Evolutionary conservation across 92 coral and sea anemone species (phyloP), one percentile per base, ranked within the genome.

Genomic region (Umimayanthus kanabou): DNA sequence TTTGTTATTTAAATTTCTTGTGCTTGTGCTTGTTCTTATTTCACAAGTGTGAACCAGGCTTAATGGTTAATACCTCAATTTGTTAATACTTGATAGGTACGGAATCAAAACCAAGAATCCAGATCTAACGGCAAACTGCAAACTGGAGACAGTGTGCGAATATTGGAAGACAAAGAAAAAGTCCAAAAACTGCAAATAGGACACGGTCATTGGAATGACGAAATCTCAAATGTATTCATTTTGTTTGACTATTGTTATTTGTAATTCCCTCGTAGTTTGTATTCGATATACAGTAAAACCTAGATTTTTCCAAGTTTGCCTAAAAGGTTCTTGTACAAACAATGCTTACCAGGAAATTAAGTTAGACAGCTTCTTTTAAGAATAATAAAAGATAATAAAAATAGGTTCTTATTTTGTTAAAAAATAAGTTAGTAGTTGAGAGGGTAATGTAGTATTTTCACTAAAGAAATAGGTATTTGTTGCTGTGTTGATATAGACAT

Each of bases 141-240:
- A 43, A 9, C 30, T 77, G 81, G 83, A 50, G 83, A 79, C 67
- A 79, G 20, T 20, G 83, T 79, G 25, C 57, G 83, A 4, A 79
- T 79, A 79, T 15, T 79, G 58, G 83, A 25, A 25, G 69, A 53
- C 5, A 79, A 15, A 29, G 83, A 53, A 79, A 26, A 5, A 11
- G 81, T 77, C 61, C 14, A 39, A n/a, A 26, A 77, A 64, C 81
- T 77, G 8, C 81, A 79, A 79, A 13, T 8, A 23, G 83, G 83
- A n/a, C 83, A 79, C 45, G 83, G 83, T 26, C 66, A 79, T 20
- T 79, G 83, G 83, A 79, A 25, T 50, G 67, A 53, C 28, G 83
- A 79, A 29, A 53, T 79, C 18, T 25, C 83, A n/a, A 79, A 79
- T 39, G 83, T 79, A 50, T 49, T 79, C 20, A 29, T 71, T 29